Conservation (phyloP, 2,888 invertebrate genomes). For the Diplolepis rosae region DNA sequence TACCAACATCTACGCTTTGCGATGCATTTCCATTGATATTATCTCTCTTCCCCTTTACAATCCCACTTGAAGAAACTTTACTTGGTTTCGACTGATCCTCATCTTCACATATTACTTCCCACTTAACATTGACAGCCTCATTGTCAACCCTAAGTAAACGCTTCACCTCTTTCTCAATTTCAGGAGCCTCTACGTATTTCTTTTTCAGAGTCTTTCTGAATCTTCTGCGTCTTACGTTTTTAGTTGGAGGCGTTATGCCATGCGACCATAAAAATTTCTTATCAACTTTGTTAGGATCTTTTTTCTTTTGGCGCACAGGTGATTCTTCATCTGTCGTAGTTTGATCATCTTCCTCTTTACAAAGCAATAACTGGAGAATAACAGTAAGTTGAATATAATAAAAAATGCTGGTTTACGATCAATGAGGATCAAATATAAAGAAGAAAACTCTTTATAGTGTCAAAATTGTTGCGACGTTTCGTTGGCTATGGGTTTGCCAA, state of each 20-base stretch:
- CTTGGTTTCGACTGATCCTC: slow-evolving; percentile 78
- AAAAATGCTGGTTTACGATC: too few species aligned
- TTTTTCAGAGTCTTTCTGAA: slow-evolving; percentile 97
- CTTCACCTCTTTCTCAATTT: slow-evolving; percentile 98
- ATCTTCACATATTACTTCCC: slow-evolving; percentile 93
- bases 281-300: slow-evolving; percentile 89
- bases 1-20: slow-evolving; percentile 74
- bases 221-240: slow-evolving; percentile 93
- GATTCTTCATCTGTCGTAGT: slow-evolving; percentile 85
- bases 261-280: slow-evolving; percentile 96
- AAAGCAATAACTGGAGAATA: slow-evolving; percentile 83
- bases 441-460: too few species aligned
- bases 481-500: too few species aligned
- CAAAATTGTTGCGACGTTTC: too few species aligned
- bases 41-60: slow-evolving; percentile 67
- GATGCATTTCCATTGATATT: slow-evolving; percentile 68
- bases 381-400: too few species aligned
- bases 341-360: slow-evolving; percentile 90
- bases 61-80: slow-evolving; percentile 70
- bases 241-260: slow-evolving; percentile 95
- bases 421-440: too few species aligned
- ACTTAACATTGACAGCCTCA: slow-evolving; percentile 91
- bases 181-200: slow-evolving; percentile 97
- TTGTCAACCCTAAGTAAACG: slow-evolving; percentile 92
- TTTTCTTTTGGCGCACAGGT: slow-evolving; percentile 86